Conservation (phyloP, 2,888 invertebrate genomes). For the Candidula unifasciata region DNA sequence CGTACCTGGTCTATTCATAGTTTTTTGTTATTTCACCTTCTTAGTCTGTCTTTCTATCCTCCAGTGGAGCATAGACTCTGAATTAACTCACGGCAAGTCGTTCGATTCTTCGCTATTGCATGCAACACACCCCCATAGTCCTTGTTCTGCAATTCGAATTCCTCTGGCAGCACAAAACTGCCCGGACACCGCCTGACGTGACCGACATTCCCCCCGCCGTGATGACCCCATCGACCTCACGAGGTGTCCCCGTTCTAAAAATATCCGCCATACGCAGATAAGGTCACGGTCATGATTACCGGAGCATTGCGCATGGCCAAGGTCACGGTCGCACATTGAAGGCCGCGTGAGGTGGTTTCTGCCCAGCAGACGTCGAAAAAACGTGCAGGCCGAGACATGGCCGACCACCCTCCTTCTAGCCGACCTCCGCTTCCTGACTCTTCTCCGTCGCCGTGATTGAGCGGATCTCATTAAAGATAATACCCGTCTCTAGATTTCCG, state of each 20-base stretch:
- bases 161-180: not conserved
- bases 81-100: not conserved
- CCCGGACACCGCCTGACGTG: slow-evolving; percentile 17
- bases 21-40: no score
- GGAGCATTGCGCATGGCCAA: slow-evolving; percentile 49
- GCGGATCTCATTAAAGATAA: not conserved
- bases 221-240: slow-evolving; percentile 44
- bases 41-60: no score
- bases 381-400: slow-evolving; percentile 41
- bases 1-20: no score
- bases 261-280: slow-evolving; percentile 28
- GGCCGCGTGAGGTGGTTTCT: slow-evolving; percentile 49
- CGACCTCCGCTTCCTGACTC: not conserved
- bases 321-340: slow-evolving; percentile 51
- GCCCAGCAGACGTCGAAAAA: slow-evolving; percentile 32
- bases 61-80: no score
- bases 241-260: slow-evolving; percentile 37
- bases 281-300: slow-evolving; percentile 53
- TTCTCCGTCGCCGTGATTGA: not conserved
- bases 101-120: no score
- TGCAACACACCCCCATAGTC: not conserved
- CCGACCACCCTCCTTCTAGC: no score
- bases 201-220: slow-evolving; percentile 22
- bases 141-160: not conserved
- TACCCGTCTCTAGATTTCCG: not conserved